These are phyloP conservation scores for Pocillopora meandrina DNA, from an alignment of 92 coral and sea anemone species.

Conservation along the genomic window DNA sequence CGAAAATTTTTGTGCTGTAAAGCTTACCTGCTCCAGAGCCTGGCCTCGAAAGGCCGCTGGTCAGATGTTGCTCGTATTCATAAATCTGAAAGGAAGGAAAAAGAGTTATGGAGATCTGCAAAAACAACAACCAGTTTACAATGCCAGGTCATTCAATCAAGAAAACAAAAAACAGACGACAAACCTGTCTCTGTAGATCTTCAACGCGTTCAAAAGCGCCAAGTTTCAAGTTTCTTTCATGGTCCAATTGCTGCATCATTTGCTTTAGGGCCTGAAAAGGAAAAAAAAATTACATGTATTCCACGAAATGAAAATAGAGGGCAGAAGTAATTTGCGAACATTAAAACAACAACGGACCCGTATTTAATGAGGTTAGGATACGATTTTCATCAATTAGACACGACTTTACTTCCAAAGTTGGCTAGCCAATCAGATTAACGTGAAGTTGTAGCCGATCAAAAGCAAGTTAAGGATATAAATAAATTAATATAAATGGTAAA, in stretches of 20 bases:
- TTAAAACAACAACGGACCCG: no score
- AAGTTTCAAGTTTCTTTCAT: conserved; percentile 84
- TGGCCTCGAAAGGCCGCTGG: conserved; percentile 65
- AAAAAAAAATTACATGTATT: no score
- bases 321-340: no score
- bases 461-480: no score
- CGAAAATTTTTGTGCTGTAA: background rate
- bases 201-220: conserved; percentile 97
- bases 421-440: no score
- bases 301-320: no score
- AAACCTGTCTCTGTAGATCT: conserved; percentile 89
- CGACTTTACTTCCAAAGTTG: no score
- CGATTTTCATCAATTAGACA: no score
- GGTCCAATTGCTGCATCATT: conserved; percentile 91
- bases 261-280: conserved; percentile 60
- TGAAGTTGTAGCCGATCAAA: no score
- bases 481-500: no score
- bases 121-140: background rate
- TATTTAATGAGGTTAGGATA: no score
- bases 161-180: background rate
- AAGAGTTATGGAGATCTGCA: background rate
- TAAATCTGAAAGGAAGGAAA: conserved; percentile 55
- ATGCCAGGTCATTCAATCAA: background rate
- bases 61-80: conserved; percentile 71
- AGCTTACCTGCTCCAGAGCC: conserved; percentile 63